phyloP scores from a whole-genome alignment of 2,113 vertebrate genomes.

The Merops nubicus region DNA sequence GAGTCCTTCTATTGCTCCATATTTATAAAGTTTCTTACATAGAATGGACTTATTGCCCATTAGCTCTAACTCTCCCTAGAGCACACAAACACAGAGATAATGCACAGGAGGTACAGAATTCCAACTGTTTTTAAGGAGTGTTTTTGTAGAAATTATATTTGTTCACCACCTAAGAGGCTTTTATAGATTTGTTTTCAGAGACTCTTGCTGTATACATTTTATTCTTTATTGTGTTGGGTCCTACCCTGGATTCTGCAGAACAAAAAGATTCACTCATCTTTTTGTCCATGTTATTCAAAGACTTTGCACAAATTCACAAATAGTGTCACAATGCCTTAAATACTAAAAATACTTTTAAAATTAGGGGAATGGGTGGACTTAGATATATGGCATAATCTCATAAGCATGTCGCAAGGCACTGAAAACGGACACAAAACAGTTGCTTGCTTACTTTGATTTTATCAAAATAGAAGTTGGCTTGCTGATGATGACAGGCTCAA shows the following conservation, averaged over 20 bases:
- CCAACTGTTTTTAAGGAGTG: not conserved
- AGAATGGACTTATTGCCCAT: not conserved
- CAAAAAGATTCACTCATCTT: not conserved
- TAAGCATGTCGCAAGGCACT: not conserved
- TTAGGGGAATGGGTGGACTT: not conserved
- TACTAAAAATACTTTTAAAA: not conserved
- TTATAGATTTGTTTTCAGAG: not conserved
- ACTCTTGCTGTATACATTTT: not conserved
- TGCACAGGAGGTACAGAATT: not conserved
- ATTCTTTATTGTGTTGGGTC: not conserved
- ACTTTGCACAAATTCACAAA: not conserved
- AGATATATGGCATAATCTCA: not conserved
- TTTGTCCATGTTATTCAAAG: not conserved
- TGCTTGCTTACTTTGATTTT: not conserved
- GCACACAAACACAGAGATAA: not conserved
- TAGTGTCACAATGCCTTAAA: not conserved
- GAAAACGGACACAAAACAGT: not conserved
- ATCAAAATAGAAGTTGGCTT: not conserved
- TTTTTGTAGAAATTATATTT: not conserved
- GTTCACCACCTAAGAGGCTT: not conserved
- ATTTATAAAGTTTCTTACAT: not conserved
- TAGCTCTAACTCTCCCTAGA: not conserved
- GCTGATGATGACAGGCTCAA: not conserved
- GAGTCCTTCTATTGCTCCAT: not conserved
- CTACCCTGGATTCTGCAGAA: not conserved